phyloP scores from a whole-genome alignment of 1,140 invertebrate species.

The Drosophila sturtevanti region DNA sequence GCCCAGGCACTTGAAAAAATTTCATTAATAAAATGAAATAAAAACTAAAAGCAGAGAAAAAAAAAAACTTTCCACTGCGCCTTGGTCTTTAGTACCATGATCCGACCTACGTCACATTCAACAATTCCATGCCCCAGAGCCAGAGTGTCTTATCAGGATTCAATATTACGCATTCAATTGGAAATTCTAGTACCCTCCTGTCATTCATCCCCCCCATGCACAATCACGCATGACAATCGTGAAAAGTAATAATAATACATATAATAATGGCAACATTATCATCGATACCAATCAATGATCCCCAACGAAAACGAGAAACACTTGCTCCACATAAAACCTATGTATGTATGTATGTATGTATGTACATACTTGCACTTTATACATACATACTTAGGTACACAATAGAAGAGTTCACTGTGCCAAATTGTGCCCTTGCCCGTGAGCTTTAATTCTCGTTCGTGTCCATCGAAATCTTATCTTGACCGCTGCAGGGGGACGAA shows the following conservation, averaged over 20 bases:
- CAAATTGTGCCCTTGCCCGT: conserved; percentile 25
- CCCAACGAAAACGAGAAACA: background rate
- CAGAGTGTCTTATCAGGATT: conserved; percentile 43
- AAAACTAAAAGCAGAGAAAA: conserved; percentile 23
- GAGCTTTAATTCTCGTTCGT: conserved; percentile 27
- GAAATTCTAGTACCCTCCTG: conserved; percentile 54
- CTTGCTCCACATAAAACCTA: background rate
- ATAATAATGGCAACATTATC: conserved; percentile 32
- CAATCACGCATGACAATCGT: conserved; percentile 58
- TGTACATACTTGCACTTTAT: too few species aligned
- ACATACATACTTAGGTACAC: too few species aligned
- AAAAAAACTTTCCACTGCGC: conserved; percentile 60
- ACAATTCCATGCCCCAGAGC: conserved; percentile 17
- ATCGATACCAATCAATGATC: conserved; percentile 22
- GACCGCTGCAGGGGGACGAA: background rate
- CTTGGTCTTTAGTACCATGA: conserved; percentile 23
- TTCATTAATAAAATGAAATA: background rate
- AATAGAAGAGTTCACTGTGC: conserved; percentile 61
- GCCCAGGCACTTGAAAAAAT: conserved; percentile 16
- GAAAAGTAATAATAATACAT: conserved; percentile 39
- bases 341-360: too few species aligned
- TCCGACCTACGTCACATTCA: conserved; percentile 51
- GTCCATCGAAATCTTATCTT: conserved; percentile 58
- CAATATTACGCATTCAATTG: conserved; percentile 45
- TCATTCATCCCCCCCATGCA: conserved; percentile 22